Conservation (phyloP, 2,113 vertebrate genomes). For the Alosa alosa region DNA sequence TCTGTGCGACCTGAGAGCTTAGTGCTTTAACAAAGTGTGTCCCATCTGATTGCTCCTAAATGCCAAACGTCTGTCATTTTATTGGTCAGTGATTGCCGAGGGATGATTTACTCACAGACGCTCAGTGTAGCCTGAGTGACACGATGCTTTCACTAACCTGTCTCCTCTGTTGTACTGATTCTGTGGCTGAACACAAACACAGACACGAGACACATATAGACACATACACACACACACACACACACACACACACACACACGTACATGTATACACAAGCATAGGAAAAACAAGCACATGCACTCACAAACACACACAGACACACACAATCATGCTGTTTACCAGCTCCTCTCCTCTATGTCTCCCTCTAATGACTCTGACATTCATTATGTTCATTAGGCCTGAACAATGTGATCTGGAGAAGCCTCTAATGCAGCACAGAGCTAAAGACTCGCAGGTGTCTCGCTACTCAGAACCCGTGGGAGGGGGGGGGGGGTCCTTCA, state of each 20-base stretch:
- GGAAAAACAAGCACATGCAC: background rate
- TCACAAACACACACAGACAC: background rate
- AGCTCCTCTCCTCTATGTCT: background rate
- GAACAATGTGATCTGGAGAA: background rate
- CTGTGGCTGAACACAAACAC: background rate
- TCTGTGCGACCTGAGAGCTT: too few relatives aligned
- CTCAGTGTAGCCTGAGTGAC: too few relatives aligned
- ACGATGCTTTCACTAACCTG: conserved; percentile 8
- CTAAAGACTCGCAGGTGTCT: background rate
- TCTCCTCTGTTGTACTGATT: background rate
- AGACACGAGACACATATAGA: background rate
- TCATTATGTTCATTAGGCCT: conserved; percentile 2
- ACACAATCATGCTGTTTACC: conserved; percentile 6
- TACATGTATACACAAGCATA: background rate
- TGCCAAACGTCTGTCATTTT: too few relatives aligned
- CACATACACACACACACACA: background rate
- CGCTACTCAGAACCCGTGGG: background rate
- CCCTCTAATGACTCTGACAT: conserved; percentile 10
- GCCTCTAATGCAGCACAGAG: background rate
- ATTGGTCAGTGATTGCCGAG: conserved; percentile 51
- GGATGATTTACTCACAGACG: conserved; percentile 44
- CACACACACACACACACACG: background rate
- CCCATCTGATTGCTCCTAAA: too few relatives aligned
- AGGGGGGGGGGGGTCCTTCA: background rate
- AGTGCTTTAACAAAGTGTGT: too few relatives aligned